These are phyloP conservation scores for Drosophila vallismaia DNA, from an alignment of 2,888 invertebrate species.

Conservation along the genomic window DNA sequence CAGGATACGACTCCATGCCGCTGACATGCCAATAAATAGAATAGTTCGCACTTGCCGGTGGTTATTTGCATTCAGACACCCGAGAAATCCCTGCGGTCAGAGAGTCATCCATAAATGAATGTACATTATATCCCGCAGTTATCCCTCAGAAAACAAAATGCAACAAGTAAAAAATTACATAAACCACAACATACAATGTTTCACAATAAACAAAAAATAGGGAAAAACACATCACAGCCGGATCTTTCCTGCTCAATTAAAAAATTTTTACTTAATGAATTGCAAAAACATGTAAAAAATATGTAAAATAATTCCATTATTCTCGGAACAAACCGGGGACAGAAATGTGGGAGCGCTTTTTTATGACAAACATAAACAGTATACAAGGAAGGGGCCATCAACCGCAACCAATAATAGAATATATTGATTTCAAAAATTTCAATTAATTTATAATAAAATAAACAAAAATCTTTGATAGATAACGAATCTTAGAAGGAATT, in stretches of 20 bases:
- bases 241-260: background rate
- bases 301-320: background rate
- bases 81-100: slow-evolving; percentile 2
- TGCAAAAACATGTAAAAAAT: background rate
- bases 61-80: slow-evolving; percentile 1
- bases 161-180: background rate
- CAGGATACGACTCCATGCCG: slow-evolving; percentile 21
- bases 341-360: too few species aligned
- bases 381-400: too few species aligned
- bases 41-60: slow-evolving; percentile 17
- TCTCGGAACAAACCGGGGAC: background rate
- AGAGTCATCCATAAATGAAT: background rate
- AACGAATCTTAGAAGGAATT: too few species aligned
- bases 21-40: slow-evolving; percentile 25
- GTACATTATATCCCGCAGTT: slow-evolving; percentile 1
- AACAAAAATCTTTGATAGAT: too few species aligned
- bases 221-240: background rate
- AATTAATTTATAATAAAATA: too few species aligned
- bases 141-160: background rate
- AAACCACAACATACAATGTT: background rate
- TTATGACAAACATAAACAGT: too few species aligned
- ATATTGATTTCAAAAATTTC: too few species aligned
- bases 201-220: background rate
- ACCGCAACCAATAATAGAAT: too few species aligned
- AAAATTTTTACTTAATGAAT: background rate